These are phyloP conservation scores for Cyprinodon diabolis DNA, from an alignment of 2,797 vertebrate genomes.

Conservation along the genomic window DNA sequence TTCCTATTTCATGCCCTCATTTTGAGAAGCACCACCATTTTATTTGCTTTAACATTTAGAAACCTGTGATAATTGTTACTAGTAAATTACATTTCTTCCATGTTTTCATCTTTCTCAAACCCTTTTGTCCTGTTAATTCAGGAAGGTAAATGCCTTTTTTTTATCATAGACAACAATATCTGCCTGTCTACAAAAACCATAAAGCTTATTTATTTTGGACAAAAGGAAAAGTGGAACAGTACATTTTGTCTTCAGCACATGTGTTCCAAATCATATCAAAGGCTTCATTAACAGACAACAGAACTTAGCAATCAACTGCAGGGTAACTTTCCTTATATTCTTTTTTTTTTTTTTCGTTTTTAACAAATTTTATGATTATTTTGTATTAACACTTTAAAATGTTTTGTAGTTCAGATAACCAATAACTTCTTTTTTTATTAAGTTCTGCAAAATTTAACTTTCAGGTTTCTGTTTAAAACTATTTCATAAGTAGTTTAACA, in stretches of 20 bases:
- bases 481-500: background rate
- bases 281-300: slow-evolving; percentile 5
- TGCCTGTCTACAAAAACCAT: slow-evolving; percentile 39
- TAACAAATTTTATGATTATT: slow-evolving; percentile 10
- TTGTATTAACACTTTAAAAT: slow-evolving; percentile 23
- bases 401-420: background rate
- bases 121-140: slow-evolving; percentile 57
- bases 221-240: slow-evolving; percentile 58
- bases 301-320: slow-evolving; percentile 6
- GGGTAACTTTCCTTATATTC: background rate
- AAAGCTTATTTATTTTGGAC: slow-evolving; percentile 54
- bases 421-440: background rate
- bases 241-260: slow-evolving; percentile 37
- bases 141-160: slow-evolving; percentile 75
- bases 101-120: slow-evolving; percentile 7
- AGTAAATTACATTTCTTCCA: slow-evolving; percentile 9
- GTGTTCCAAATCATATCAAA: slow-evolving; percentile 28
- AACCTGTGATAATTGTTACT: slow-evolving; percentile 29
- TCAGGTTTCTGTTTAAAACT: background rate
- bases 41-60: slow-evolving; percentile 30
- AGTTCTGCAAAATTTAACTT: background rate
- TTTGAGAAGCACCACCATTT: slow-evolving; percentile 1
- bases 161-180: slow-evolving; percentile 54
- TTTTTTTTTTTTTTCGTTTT: background rate
- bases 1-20: slow-evolving; percentile 19